Conservation (phyloP, 2,113 vertebrate species). For the Heterotis niloticus region DNA sequence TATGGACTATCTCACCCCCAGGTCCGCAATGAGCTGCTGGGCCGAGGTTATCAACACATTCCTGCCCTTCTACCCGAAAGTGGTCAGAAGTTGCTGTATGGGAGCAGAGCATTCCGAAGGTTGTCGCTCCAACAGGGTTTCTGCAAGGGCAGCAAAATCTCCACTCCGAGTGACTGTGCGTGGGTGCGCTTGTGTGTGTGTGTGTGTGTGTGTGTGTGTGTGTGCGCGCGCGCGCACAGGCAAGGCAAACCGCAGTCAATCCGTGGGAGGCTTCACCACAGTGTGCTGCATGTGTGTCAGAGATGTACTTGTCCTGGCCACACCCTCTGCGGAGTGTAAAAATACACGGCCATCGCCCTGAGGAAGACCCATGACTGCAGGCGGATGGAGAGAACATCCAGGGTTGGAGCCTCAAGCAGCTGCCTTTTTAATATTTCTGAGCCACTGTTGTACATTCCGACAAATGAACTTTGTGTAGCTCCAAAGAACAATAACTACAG, state of each 20-base stretch:
- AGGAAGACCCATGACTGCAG: neutral
- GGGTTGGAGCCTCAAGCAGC: neutral
- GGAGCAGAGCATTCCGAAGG: neutral
- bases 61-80: neutral
- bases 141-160: neutral
- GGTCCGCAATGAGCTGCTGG: neutral
- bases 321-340: neutral
- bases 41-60: conserved; percentile 12
- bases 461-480: neutral
- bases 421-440: neutral
- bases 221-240: conserved; percentile 9
- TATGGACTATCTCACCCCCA: too few relatives aligned
- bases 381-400: neutral
- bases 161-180: neutral
- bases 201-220: neutral
- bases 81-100: neutral
- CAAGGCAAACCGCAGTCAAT: conserved; percentile 23
- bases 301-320: conserved; percentile 36
- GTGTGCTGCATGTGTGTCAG: neutral
- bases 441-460: neutral
- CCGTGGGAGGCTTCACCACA: neutral
- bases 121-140: neutral
- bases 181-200: neutral
- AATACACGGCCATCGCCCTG: neutral
- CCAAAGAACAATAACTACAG: neutral